Evolutionary conservation across 2,888 invertebrate species (phyloP), one percentile per base, ranked within the genome.

Genomic region (Biston betularia): DNA sequence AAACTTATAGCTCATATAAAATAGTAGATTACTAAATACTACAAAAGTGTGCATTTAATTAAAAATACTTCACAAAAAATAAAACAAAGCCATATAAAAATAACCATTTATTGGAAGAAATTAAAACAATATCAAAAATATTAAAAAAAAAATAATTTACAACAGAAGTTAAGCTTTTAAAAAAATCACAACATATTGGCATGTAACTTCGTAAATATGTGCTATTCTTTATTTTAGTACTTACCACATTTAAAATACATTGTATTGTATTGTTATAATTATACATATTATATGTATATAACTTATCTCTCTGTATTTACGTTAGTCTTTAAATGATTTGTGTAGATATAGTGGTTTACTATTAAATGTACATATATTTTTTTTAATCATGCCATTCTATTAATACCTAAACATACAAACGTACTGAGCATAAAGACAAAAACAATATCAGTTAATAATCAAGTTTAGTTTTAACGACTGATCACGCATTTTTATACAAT

Each of bases 131-230:
- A 74, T 70, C 73, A 73, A 80, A 79, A 75, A 74, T 74, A 70
- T 7, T 70, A 73, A 72, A 73, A 74, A 73, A 72, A 73, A 74
- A 71, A 71, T 75, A 78, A 80, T 81, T 82, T 86, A 86, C 83
- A 88, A 85, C 82, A 83, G 77, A 79, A 33, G 49, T 12, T 49
- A 48, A 73, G 65, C 74, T 78, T 75, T 71, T 38, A 42, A 63
- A 65, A 72, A 76, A 80, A 80, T 79, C 77, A 80, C 81, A 83
- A 81, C 80, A 75, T 70, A 5, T 73, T 63, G n/a, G 35, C 34
- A 45, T 35, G 9, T n/a, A 14, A 53, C 15, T 11, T 15, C 11
- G 38, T 14, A 53, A 15, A 15, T 53, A 40, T 52, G 11, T n/a
- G 14, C 35, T 50, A 14, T 35, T 8, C n/a, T 33, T 46, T 46